Evolutionary conservation across 30 jellyfish, hydroid and myxozoan genomes (phyloP).

Genomic region (Turritopsis rubra): DNA sequence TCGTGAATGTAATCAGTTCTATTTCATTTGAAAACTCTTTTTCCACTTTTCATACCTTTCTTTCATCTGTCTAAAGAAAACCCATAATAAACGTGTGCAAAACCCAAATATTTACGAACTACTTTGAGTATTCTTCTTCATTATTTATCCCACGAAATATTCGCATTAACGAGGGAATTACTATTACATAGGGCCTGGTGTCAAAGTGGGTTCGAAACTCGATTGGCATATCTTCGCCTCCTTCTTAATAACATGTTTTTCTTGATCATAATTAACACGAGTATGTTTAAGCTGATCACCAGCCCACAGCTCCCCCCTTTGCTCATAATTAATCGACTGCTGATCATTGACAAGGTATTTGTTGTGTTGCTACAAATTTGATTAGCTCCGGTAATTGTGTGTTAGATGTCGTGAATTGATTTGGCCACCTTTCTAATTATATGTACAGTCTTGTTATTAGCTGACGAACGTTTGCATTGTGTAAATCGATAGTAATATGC

Average conservation of each 20-base stretch:
- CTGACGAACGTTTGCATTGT: background rate
- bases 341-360: background rate
- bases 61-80: background rate
- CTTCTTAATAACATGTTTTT: background rate
- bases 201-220: background rate
- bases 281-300: background rate
- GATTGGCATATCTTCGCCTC: background rate
- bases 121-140: background rate
- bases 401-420: background rate
- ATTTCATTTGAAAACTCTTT: too few species aligned
- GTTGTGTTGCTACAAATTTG: background rate
- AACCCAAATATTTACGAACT: background rate
- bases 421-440: background rate
- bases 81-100: background rate
- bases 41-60: background rate
- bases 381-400: background rate
- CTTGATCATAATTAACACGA: background rate
- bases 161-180: background rate
- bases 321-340: background rate
- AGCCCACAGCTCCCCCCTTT: background rate
- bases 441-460: background rate
- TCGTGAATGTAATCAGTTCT: too few species aligned
- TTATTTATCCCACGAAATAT: background rate
- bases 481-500: background rate
- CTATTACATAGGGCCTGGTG: background rate